Base-by-base conservation (phyloP, 2,888 invertebrate species). In the Acleris holmiana region DNA sequence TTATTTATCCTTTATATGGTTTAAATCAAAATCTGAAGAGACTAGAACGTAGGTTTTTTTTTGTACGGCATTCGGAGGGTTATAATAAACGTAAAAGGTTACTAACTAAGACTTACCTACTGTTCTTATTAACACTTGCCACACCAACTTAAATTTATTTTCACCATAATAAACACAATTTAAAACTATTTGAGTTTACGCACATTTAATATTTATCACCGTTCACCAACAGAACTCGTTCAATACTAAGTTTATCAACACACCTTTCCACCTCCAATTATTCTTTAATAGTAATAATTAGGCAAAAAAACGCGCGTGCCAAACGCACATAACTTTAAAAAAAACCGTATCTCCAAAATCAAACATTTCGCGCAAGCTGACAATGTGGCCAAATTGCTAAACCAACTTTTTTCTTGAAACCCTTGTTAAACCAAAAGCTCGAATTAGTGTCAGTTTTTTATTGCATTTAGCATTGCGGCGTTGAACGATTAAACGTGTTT, bases 351-450 rank as follows among this genome's bases (percentile, higher is more conserved):
- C 80, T 68, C 59, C 53, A 49, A 68, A 73, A 76, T 77, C 76
- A 67, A 67, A 74, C 73, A 67, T 71, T 69, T 70, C 60, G 73
- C 61, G 81, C 86, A 82, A 86, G 86, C 85, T 86, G 87, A 82
- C 85, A 84, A 83, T 80, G 76, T 74, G 71, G 68, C 70, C 71
- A 73, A 76, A 76, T 68, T 71, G 67, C 54, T 61, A 66, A 67
- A 71, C 69, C 67, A 69, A 73, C 76, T 78, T 76, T 73, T 64
- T 73, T 73, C 73, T 8, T 29, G 2, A 29, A 29, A 29, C 29
- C 0, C 29, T 10, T 10, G 29, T 10, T 10, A 29, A 10, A 29
- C 29, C 29, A 10, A 29, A 13, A 1, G 2, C 29, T 29, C 10
- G 8, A 10, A 29, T 29, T 29, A 29, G 29, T 2, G 29, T 29